phyloP scores from a whole-genome alignment of 2,113 vertebrate genomes.

The Amblyopsis rosae region DNA sequence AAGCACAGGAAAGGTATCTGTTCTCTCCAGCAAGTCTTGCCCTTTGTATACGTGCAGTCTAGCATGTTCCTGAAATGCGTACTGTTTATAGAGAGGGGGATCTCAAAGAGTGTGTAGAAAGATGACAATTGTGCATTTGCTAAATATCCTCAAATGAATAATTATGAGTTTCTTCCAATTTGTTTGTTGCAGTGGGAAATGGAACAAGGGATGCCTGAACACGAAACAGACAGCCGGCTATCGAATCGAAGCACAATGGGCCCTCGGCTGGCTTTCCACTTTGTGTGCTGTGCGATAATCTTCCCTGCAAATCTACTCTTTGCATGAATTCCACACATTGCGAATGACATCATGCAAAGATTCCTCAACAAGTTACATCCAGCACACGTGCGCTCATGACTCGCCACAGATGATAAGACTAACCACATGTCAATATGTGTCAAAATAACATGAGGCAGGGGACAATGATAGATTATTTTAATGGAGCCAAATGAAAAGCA shows the following conservation, averaged over 20 bases:
- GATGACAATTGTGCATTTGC: constrained; percentile 34
- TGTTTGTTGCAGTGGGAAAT: background rate
- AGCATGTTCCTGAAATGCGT: constrained; percentile 20
- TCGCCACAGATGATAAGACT: constrained; percentile 19
- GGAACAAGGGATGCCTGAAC: background rate
- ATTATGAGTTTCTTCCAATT: constrained; percentile 29
- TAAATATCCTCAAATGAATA: constrained; percentile 32
- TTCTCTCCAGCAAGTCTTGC: constrained; percentile 26
- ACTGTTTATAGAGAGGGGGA: constrained; percentile 28
- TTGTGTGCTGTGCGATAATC: constrained; percentile 44
- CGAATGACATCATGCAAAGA: constrained; percentile 68
- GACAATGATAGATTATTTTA: constrained; percentile 51
- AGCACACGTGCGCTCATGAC: constrained; percentile 32
- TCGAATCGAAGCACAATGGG: constrained; percentile 7
- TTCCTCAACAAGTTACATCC: constrained; percentile 70
- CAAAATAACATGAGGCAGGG: constrained; percentile 5
- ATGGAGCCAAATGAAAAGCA: constrained; percentile 22
- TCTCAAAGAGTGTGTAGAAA: constrained; percentile 39
- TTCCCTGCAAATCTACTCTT: constrained; percentile 19
- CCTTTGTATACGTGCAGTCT: constrained; percentile 49
- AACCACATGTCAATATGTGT: constrained; percentile 39
- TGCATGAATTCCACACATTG: constrained; percentile 55
- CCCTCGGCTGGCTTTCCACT: constrained; percentile 23
- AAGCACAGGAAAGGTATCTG: constrained; percentile 30
- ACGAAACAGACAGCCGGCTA: constrained; percentile 15